phyloP scores from a whole-genome alignment of 2,797 vertebrate species.

The Danio albolineatus region DNA sequence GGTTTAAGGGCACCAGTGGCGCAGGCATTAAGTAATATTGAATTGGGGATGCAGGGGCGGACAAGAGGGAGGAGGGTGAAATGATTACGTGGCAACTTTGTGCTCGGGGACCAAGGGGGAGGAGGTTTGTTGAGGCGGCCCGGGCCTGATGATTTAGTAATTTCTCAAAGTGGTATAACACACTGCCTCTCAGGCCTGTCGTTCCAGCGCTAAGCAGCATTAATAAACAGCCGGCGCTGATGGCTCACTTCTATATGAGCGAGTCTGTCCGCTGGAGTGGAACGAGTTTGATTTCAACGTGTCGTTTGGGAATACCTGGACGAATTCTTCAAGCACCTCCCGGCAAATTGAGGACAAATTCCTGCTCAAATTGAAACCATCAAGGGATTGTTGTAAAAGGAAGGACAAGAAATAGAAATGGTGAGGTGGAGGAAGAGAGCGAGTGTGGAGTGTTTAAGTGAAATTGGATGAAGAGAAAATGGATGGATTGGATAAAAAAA shows the following conservation, averaged over 20 bases:
- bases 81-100: constrained; percentile 53
- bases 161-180: constrained; percentile 68
- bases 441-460: neutral
- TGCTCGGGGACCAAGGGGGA: constrained; percentile 26
- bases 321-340: constrained; percentile 44
- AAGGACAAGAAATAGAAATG: constrained; percentile 27
- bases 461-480: constrained; percentile 12
- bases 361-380: constrained; percentile 57
- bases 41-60: constrained; percentile 32
- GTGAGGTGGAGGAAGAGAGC: neutral
- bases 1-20: constrained; percentile 56
- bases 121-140: constrained; percentile 52
- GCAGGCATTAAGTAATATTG: constrained; percentile 50
- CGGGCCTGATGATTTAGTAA: constrained; percentile 65
- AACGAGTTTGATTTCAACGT: constrained; percentile 63
- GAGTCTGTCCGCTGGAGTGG: constrained; percentile 51
- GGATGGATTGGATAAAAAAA: neutral
- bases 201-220: constrained; percentile 53
- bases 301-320: constrained; percentile 53
- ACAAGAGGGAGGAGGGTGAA: constrained; percentile 16
- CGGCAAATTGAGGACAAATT: constrained; percentile 51
- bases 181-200: constrained; percentile 53
- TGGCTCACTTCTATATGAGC: constrained; percentile 52
- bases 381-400: constrained; percentile 44
- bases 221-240: constrained; percentile 60